Base-by-base conservation (phyloP, 2,888 invertebrate genomes). In the Arctia plantaginis region DNA sequence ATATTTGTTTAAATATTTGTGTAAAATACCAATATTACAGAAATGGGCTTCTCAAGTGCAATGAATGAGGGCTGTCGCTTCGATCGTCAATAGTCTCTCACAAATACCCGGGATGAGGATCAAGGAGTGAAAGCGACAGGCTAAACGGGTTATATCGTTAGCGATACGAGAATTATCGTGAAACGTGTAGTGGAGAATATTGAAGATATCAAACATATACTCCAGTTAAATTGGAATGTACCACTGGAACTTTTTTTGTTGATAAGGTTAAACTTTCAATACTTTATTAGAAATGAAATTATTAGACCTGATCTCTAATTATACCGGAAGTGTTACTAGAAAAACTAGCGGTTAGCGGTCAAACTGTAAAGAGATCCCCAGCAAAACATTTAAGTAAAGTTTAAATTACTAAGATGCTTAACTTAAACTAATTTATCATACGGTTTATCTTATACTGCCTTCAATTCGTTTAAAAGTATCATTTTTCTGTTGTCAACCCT, bases 101-200 rank as follows among this genome's bases (percentile, higher is more conserved):
- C 80, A 82, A 81, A 83, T 83, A 66, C 76, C 78, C 74, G 59
- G 76, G 82, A 82, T 78, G 82, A 82, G 84, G 82, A 83, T 66
- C 71, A 74, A 73, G 65, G 71, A 72, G 73, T 70, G 77, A 75
- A 77, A 72, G 75, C 74, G 78, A 82, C 77, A 73, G 73, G 69
- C 69, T 64, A 64, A 71, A 74, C 69, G 73, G 73, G 69, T 72
- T 73, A 73, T 64, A 65, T 62, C 66, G 69, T 18, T 69, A 59
- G 47, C 66, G 69, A 69, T 72, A 35, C 35, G 72, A 69, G 66
- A 69, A 76, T 71, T 65, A 71, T 76, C 73, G 76, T 71, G 51
- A 77, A 72, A 27, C 35, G 18, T 71, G 47, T 65, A 73, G 51
- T 64, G 23, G 59, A 39, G 70, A 69, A 51, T 62, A 77, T 66